phyloP scores from a whole-genome alignment of 2,113 vertebrate species.

The Steatornis caripensis region DNA sequence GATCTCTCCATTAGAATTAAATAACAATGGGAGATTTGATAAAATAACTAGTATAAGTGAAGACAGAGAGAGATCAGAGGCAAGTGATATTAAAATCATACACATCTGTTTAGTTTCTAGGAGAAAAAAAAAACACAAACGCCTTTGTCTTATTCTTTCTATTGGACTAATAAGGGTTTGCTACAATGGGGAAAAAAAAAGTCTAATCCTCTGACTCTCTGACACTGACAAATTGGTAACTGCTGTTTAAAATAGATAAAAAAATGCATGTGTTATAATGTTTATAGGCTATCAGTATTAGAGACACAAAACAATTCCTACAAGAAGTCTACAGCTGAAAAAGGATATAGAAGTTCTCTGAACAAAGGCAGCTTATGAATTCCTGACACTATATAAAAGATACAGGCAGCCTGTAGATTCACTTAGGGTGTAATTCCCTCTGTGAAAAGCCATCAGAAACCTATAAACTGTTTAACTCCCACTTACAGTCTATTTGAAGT shows the following conservation, averaged over 20 bases:
- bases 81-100: background rate
- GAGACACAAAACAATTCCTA: background rate
- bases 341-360: background rate
- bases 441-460: background rate
- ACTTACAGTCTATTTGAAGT: background rate
- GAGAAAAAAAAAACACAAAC: accelerated
- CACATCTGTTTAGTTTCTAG: background rate
- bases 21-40: background rate
- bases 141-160: background rate
- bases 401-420: background rate
- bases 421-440: background rate
- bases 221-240: background rate
- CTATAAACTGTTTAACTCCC: background rate
- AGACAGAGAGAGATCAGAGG: background rate
- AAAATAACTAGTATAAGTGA: background rate
- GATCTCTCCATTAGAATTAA: background rate
- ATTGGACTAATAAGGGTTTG: background rate
- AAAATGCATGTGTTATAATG: background rate
- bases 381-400: background rate
- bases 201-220: background rate
- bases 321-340: background rate
- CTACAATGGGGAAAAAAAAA: background rate
- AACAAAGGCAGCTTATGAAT: background rate
- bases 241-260: background rate
- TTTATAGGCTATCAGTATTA: background rate